Evolutionary conservation across 92 coral and sea anemone genomes (phyloP), one percentile per base, ranked within the genome.

Genomic region (Heteractis magnifica): DNA sequence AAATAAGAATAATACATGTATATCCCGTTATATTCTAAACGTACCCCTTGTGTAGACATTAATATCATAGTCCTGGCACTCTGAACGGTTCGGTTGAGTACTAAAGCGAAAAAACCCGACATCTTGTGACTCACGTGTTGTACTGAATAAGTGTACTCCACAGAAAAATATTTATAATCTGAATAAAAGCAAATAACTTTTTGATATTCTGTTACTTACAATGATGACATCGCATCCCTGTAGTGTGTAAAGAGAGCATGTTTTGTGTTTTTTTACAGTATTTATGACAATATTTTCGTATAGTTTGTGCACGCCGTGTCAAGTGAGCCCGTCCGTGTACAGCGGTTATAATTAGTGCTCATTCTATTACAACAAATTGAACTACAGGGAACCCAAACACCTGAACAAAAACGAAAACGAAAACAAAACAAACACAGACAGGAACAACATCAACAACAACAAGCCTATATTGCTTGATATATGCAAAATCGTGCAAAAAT

Each of bases 141-240:
- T 9, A 58, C 16, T 58, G 64, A 58, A 11, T 11, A 7, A 50
- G 49, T 21, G 16, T 53, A 23, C 14, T 23, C 5, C 65, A 4
- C 6, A 16, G 44, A 5, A 51, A 20, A 77, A 50, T 16, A 52
- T 18, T 55, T 5, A 20, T 19, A 77, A 76, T 48, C 56, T 52
- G 49, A 78, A 56, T 4, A 11, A 15, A 23, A 41, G 8, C 26
- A 49, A 56, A 21, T 23, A 21, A 23, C 18, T 62, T 4, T 41
- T 79, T 41, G 14, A 34, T 18, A 15, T 15, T 19, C 11, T 10
- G 6, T 51, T 81, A 81, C 84, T 81, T 70, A 81, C 84, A 81
- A 5, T 70, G 84, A 19, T 81, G 77, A 49, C 77, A 68, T 60
- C 77, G 76, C 73, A 26, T 52, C 64, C 84, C 76, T 51, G 84